These are phyloP conservation scores for Odontophorus gujanensis DNA, from an alignment of 2,113 vertebrate genomes.

Conservation along the genomic window DNA sequence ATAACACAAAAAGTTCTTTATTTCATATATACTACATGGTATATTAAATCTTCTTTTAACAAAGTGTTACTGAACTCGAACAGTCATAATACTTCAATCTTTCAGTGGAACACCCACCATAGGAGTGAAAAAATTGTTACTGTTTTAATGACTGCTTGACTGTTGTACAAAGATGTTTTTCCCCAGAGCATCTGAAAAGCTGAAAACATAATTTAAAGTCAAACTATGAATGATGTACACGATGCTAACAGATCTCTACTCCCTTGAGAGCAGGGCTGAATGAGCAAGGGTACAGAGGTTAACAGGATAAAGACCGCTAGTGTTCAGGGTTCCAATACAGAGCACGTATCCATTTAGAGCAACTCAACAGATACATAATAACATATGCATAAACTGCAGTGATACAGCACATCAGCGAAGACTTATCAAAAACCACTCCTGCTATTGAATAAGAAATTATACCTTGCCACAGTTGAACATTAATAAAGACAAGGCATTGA, in stretches of 20 bases:
- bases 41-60: neutral
- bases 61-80: neutral
- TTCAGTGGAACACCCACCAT: neutral
- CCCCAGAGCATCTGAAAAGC: neutral
- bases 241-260: neutral
- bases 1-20: neutral
- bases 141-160: neutral
- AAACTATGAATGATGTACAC: neutral
- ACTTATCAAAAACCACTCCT: neutral
- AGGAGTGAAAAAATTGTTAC: neutral
- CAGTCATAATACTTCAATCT: neutral
- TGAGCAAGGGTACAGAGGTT: neutral
- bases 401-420: neutral
- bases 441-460: neutral
- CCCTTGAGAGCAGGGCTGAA: neutral
- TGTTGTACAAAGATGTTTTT: neutral
- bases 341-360: accelerated
- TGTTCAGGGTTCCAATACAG: neutral
- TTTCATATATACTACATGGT: neutral
- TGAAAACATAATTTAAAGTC: neutral
- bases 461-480: neutral
- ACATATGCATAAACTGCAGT: neutral
- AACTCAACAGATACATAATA: neutral
- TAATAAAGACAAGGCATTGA: neutral
- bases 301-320: neutral